Percentiles rank a stretch among this genome's conserved stretches.
Conservation (phyloP, 2,797 vertebrate genomes). For the Chrysolophus pictus region DNA sequence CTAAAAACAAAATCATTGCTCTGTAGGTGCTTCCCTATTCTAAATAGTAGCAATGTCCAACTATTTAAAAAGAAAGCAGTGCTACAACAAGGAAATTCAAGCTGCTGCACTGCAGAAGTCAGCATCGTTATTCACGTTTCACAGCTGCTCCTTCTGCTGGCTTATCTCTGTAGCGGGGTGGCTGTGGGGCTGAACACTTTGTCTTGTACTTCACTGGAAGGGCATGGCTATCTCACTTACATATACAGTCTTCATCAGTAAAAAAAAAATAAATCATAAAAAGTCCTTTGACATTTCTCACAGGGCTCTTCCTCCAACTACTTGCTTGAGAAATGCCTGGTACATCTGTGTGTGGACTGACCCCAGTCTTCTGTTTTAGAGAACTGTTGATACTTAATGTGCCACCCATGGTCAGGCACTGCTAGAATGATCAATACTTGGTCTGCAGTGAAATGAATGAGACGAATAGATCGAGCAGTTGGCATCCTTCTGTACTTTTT, state of each 20-base stretch:
- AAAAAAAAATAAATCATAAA: not conserved
- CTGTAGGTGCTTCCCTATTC: not conserved
- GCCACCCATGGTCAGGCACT: not conserved
- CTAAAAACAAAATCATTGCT: not conserved
- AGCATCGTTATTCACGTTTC: not conserved
- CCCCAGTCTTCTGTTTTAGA: not conserved
- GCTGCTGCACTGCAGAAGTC: not conserved
- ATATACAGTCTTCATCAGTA: not conserved
- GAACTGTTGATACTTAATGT: not conserved
- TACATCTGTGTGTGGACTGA: not conserved
- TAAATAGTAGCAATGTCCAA: not conserved
- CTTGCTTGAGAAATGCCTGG: not conserved
- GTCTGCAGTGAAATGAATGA: not conserved
- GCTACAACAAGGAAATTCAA: not conserved
- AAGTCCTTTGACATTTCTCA: not conserved
- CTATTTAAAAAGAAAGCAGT: not conserved
- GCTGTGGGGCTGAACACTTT: not conserved
- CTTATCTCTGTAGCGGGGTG: slow-evolving; percentile 26
- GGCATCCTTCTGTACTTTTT: not conserved
- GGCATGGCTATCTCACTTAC: not conserved
- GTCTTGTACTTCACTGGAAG: slow-evolving; percentile 1
- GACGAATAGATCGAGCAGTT: not conserved
- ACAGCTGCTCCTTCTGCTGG: not conserved
- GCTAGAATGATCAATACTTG: not conserved
- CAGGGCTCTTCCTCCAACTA: too few species aligned